Base-by-base conservation (phyloP, 2,113 vertebrate species). In the Ursus arctos region DNA sequence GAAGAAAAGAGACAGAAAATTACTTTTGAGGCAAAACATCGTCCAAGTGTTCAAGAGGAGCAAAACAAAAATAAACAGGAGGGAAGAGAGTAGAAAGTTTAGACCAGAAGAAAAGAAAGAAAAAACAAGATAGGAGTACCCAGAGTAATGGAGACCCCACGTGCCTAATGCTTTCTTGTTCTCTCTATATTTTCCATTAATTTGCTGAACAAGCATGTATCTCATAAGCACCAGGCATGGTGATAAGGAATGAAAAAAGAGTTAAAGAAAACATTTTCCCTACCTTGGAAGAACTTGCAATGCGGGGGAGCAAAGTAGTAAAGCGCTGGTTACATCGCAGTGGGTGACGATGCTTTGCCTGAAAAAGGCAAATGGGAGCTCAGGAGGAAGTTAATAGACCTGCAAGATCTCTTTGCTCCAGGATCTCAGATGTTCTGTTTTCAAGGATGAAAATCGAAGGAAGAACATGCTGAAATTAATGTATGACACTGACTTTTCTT, bases 391-490 rank as follows among this genome's bases (percentile, higher is more conserved):
- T 51, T 26, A 74, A 79, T 33, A 33, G 49, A 77, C 16, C 31
- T 53, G 0, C 8, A 16, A 47, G 5, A 33, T 13, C 24, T 4
- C 6, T 59, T 10, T 51, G 33, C 12, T 33, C 31, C 49, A 49
- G 14, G 1, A 40, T 77, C 40, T 77, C 55, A 16, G 63, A 43
- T 69, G 2, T 53, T 94, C 92, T 85, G 22, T 86, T 86, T 76
- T 67, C 26, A 49, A 49, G 10, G 24, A 33, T 81, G 6, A 71
- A 82, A 49, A 72, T 4, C 0, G 5, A 86, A 82, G 81, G 31
- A n/a, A 55, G 21, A 88, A 72, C 9, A 40, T 53, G 0, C 33
- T 95, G 55, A 95, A 95, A 59, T 77, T 31, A 61, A 87, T 51
- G 24, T 12, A 33, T 55, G 6, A 21, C 14, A 43, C 36, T 24